phyloP scores from a whole-genome alignment of 2,797 vertebrate genomes.

The Sebastes steindachneri region DNA sequence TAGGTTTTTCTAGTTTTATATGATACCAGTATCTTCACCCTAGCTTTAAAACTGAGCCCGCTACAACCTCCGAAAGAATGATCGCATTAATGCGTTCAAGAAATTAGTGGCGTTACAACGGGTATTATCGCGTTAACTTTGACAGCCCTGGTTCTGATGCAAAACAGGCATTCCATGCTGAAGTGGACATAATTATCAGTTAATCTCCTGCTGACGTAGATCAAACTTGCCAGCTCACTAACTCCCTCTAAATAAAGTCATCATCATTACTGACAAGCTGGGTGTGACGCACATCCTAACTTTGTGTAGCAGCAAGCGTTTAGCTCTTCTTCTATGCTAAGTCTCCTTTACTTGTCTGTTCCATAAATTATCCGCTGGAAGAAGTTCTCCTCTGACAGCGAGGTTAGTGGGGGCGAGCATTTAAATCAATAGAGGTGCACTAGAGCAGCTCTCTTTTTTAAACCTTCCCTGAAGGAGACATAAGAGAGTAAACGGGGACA shows the following conservation, averaged over 20 bases:
- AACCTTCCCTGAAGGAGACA: neutral
- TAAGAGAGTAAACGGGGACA: neutral
- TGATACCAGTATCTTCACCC: too few relatives aligned
- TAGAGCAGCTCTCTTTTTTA: neutral
- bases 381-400: neutral
- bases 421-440: slow-evolving; percentile 20
- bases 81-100: too few relatives aligned
- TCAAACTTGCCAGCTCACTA: neutral
- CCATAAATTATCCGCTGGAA: neutral
- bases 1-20: too few relatives aligned
- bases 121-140: too few relatives aligned
- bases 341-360: neutral
- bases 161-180: neutral
- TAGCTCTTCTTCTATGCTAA: neutral
- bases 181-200: neutral
- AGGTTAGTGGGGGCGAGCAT: neutral
- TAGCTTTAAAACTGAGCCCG: too few relatives aligned
- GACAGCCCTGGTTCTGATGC: neutral
- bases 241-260: neutral
- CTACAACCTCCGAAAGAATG: too few relatives aligned
- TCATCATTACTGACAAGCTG: neutral
- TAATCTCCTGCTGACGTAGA: neutral
- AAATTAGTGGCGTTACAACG: too few relatives aligned
- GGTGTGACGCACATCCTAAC: neutral
- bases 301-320: neutral